phyloP scores from a whole-genome alignment of 1,140 invertebrate species.

The Venustaconcha ellipsiformis region DNA sequence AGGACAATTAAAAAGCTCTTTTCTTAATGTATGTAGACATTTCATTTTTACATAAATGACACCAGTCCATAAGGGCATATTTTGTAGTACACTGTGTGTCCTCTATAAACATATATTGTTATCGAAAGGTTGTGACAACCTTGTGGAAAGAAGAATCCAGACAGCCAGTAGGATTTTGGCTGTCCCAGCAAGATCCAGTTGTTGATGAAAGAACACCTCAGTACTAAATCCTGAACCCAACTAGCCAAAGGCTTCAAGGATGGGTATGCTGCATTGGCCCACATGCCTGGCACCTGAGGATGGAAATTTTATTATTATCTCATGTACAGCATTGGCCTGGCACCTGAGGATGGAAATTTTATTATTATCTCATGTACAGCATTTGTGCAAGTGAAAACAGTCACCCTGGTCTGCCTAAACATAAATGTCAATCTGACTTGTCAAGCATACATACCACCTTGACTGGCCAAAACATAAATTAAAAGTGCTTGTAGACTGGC shows the following conservation, averaged over 20 bases:
- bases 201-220: constrained; percentile 84
- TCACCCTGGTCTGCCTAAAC: no score
- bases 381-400: no score
- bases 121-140: constrained; percentile 64
- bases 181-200: constrained; percentile 79
- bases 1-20: no score
- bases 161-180: constrained; percentile 89
- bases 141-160: constrained; percentile 92
- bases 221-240: constrained; percentile 84
- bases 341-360: constrained; percentile 72
- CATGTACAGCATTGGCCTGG: constrained; percentile 69
- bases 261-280: constrained; percentile 86
- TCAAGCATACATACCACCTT: no score
- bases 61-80: no score
- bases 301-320: not conserved
- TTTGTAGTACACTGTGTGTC: no score
- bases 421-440: no score
- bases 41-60: no score
- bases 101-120: no score
- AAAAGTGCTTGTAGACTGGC: no score
- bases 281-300: constrained; percentile 81
- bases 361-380: not conserved
- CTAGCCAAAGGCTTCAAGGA: constrained; percentile 86
- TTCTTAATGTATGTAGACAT: no score
- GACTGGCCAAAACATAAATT: no score